Base-by-base conservation (phyloP, 2,113 vertebrate genomes). In the Eira barbara region DNA sequence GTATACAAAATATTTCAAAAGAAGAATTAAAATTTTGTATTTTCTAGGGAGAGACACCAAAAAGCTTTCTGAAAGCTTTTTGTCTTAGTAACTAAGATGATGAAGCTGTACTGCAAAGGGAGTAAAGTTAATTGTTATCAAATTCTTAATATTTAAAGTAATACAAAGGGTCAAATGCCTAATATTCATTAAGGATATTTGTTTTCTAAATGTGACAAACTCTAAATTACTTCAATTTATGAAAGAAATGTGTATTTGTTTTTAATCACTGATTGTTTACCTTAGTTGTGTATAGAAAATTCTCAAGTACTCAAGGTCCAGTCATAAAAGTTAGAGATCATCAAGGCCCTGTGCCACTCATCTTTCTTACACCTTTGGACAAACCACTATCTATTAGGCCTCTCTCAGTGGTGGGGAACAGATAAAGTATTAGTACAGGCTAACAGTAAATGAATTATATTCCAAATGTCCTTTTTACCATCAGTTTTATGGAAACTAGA, bases 81-180 rank as follows among this genome's bases (percentile, higher is more conserved):
- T 69, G 25, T 90, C 79, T 94, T 83, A n/a, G 34, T 89, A 92
- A 76, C 49, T 92, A 90, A 74, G 42, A 80, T 63, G 23, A 97
- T 36, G 36, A 97, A 89, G 55, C 27, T 91, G 0, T 47, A 93
- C 84, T 18, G 34, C 18, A 95, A 78, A 88, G 34, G 3, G 31
- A 87, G 27, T n/a, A 69, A 84, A 81, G 84, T 92, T 93, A 95
- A 93, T 95, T 95, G 94, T 39, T 23, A 67, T 3, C 27, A 59
- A 65, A 13, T 78, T 78, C 88, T 97, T 95, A 91, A 96, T 88
- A 95, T 73, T 93, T 88, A 95, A 95, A 97, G 78, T 14, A 90
- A 61, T 47, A 78, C 12, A 90, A 92, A 45, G 42, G 39, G 95
- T 57, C 96, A 91, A 55, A 91, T 74, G 61, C 49, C 89, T 92